Conservation (phyloP, 2,888 invertebrate genomes). For the Dryomyza anilis region DNA sequence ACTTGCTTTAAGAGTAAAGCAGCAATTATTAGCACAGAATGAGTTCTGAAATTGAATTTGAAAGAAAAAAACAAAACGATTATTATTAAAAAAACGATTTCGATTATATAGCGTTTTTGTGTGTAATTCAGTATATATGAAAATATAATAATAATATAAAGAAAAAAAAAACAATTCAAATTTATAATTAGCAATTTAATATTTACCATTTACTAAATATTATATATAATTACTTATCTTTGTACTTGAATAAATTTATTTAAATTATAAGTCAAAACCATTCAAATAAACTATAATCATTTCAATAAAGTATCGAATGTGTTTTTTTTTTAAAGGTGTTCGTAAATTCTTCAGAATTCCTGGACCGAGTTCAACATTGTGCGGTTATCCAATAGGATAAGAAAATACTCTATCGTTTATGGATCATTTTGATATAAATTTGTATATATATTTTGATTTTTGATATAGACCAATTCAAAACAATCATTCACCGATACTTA, state of each 20-base stretch:
- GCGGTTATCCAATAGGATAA: too few relatives aligned
- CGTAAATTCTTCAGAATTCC: too few relatives aligned
- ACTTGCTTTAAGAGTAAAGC: slow-evolving; percentile 29
- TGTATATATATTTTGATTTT: too few relatives aligned
- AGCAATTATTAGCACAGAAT: neutral
- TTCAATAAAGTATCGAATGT: slow-evolving; percentile 40
- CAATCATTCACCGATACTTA: too few relatives aligned
- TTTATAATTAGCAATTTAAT: slow-evolving; percentile 32
- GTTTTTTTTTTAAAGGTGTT: too few relatives aligned
- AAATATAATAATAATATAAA: slow-evolving; percentile 15
- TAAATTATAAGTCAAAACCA: slow-evolving; percentile 57
- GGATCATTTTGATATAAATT: too few relatives aligned
- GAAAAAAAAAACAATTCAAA: slow-evolving; percentile 29
- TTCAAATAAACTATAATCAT: slow-evolving; percentile 59
- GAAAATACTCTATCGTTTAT: too few relatives aligned
- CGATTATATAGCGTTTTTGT: slow-evolving; percentile 14
- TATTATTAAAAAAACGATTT: neutral
- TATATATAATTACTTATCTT: slow-evolving; percentile 52
- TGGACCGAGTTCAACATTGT: too few relatives aligned
- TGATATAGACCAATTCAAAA: too few relatives aligned
- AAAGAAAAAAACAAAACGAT: too few relatives aligned
- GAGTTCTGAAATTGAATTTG: neutral
- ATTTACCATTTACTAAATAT: slow-evolving; percentile 39
- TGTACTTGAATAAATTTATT: slow-evolving; percentile 61
- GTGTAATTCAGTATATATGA: slow-evolving; percentile 15